Evolutionary conservation across 2,797 vertebrate species (phyloP).

Genomic region (Schizopygopsis malacanthus): DNA sequence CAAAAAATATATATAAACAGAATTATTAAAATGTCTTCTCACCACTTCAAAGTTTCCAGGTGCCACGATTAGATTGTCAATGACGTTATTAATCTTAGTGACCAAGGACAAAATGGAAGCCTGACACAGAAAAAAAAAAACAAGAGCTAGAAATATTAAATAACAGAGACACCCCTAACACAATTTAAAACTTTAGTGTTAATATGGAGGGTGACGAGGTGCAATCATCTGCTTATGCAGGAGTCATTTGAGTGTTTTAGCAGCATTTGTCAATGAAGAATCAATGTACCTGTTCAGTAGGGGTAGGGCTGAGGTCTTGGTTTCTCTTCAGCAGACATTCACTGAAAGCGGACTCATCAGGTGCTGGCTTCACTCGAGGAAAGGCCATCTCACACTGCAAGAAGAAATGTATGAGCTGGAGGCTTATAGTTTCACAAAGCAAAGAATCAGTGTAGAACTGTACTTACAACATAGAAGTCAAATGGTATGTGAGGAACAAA

Average conservation of each 20-base stretch:
- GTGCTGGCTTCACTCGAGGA: slow-evolving; percentile 90
- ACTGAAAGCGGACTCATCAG: slow-evolving; percentile 90
- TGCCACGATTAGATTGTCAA: slow-evolving; percentile 96
- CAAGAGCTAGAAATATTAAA: background rate
- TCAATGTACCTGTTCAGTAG: slow-evolving; percentile 88
- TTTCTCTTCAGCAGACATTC: slow-evolving; percentile 94
- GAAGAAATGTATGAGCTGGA: background rate
- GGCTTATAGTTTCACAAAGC: background rate
- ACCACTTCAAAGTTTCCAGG: slow-evolving; percentile 98
- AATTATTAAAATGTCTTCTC: slow-evolving; percentile 61
- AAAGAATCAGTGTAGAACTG: background rate
- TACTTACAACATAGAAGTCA: slow-evolving; percentile 96
- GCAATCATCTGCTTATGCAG: background rate
- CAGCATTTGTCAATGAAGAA: no score
- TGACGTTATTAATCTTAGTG: slow-evolving; percentile 98
- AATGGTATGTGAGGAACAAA: slow-evolving; percentile 98
- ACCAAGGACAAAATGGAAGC: slow-evolving; percentile 96
- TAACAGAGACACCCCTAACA: background rate
- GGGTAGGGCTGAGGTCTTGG: slow-evolving; percentile 91
- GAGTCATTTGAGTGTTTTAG: no score
- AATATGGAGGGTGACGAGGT: background rate
- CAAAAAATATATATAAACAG: background rate
- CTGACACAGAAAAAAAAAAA: slow-evolving; percentile 67
- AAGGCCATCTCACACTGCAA: slow-evolving; percentile 97
- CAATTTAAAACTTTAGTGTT: background rate